Conservation (phyloP, 30 jellyfish, hydroid and myxozoan genomes). For the Aurelia sp. region DNA sequence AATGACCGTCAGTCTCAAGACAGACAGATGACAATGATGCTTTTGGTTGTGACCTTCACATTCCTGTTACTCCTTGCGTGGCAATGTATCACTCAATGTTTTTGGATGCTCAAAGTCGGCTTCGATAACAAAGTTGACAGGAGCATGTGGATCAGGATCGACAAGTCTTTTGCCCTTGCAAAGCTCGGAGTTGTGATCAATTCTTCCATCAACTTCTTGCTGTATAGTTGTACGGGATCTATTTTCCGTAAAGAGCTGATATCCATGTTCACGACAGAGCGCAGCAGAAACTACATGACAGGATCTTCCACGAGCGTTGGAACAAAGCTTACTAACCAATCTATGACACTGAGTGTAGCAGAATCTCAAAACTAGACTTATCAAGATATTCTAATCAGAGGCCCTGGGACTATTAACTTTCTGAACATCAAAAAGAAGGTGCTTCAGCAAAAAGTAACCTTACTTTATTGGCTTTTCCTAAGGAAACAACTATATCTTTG, state of each 20-base stretch:
- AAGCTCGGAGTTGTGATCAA: constrained; percentile 87
- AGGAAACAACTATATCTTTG: too few relatives aligned
- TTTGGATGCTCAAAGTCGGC: constrained; percentile 62
- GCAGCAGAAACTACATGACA: not conserved
- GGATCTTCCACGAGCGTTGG: constrained; percentile 23
- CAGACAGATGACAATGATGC: constrained; percentile 77
- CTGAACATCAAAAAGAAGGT: too few relatives aligned
- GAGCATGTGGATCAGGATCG: constrained; percentile 55
- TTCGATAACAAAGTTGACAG: not conserved
- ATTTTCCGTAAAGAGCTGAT: constrained; percentile 77
- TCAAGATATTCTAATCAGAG: too few relatives aligned
- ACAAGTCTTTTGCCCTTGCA: constrained; percentile 82
- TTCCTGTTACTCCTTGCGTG: constrained; percentile 84
- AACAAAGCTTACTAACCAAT: constrained; percentile 32
- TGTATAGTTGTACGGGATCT: constrained; percentile 78
- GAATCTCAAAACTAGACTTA: not conserved
- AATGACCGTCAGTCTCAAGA: constrained; percentile 40
- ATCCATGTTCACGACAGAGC: constrained; percentile 5
- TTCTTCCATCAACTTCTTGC: constrained; percentile 86
- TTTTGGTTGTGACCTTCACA: constrained; percentile 70
- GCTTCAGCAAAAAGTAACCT: too few relatives aligned
- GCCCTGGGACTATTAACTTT: too few relatives aligned
- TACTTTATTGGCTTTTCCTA: too few relatives aligned
- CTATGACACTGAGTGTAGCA: constrained; percentile 1
- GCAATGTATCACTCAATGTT: constrained; percentile 95